These are phyloP conservation scores for Apocrypta bakeri DNA, from an alignment of 1,140 invertebrate species.

Conservation along the genomic window DNA sequence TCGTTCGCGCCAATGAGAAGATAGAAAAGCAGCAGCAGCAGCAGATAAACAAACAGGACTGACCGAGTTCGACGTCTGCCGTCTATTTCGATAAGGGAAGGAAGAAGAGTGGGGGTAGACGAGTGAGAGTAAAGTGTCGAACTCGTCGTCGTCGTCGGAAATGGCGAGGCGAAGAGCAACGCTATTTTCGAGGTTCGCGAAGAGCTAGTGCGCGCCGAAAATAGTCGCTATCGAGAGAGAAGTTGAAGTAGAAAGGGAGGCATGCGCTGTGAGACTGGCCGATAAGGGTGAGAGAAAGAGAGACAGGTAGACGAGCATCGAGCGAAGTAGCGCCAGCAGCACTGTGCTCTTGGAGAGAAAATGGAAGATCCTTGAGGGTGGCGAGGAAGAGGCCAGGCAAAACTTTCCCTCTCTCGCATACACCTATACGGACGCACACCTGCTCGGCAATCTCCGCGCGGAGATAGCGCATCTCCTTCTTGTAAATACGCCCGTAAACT, in stretches of 20 bases:
- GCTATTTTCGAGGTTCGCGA: slow-evolving; percentile 5
- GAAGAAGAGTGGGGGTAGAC: too few relatives aligned
- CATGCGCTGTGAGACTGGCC: not conserved
- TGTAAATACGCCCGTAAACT: slow-evolving; percentile 1
- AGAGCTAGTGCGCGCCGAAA: not conserved
- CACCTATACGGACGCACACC: too few relatives aligned
- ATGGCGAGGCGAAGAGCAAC: not conserved
- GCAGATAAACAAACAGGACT: slow-evolving; percentile 33
- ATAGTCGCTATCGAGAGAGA: not conserved
- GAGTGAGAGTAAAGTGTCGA: not conserved
- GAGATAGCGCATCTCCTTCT: not conserved
- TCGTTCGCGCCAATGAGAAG: not conserved
- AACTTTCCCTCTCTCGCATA: slow-evolving; percentile 1
- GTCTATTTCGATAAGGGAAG: not conserved
- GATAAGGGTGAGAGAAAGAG: not conserved
- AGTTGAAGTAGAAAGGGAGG: not conserved
- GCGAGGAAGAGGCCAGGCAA: not conserved
- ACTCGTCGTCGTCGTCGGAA: not conserved
- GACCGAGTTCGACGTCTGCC: slow-evolving; percentile 6
- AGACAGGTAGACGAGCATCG: not conserved
- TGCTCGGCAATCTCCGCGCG: not conserved
- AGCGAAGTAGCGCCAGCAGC: not conserved
- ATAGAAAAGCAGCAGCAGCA: slow-evolving; percentile 3
- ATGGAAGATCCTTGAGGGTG: slow-evolving; percentile 39
- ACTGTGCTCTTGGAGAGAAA: not conserved